Evolutionary conservation across 2,888 invertebrate genomes (phyloP).

Genomic region (Drosophila borealis): DNA sequence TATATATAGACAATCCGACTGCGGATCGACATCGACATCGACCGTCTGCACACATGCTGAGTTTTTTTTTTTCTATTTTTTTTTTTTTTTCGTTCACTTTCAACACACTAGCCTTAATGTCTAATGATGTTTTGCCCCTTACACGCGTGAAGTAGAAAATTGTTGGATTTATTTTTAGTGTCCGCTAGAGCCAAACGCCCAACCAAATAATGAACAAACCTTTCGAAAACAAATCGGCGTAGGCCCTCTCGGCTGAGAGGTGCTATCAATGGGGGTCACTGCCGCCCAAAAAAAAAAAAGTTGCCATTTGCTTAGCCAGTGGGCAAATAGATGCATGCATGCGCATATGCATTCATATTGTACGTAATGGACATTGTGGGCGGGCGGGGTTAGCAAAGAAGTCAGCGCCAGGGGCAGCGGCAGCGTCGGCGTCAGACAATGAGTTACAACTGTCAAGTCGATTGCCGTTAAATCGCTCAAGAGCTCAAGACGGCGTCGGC

Average conservation of each 20-base stretch:
- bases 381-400: constrained; percentile 35
- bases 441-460: constrained; percentile 64
- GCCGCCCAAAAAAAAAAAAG: constrained; percentile 4
- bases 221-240: constrained; percentile 36
- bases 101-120: constrained; percentile 60
- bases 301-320: constrained; percentile 18
- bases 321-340: constrained; percentile 4
- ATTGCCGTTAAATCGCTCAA: constrained; percentile 61
- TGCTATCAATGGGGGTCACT: constrained; percentile 7
- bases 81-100: constrained; percentile 46
- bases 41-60: constrained; percentile 62
- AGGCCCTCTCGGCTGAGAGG: too few species aligned
- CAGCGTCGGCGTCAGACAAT: constrained; percentile 45
- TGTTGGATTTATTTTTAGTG: constrained; percentile 45
- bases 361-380: constrained; percentile 29
- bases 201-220: constrained; percentile 32
- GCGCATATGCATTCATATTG: neutral
- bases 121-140: constrained; percentile 65
- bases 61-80: constrained; percentile 11
- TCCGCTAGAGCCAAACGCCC: constrained; percentile 9
- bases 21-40: constrained; percentile 42
- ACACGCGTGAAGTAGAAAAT: constrained; percentile 58
- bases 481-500: constrained; percentile 31
- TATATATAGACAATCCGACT: constrained; percentile 58
- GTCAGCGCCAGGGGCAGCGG: constrained; percentile 1